Evolutionary conservation across 1,140 invertebrate genomes (phyloP), one percentile per base, ranked within the genome.

Genomic region (Myzus persicae): DNA sequence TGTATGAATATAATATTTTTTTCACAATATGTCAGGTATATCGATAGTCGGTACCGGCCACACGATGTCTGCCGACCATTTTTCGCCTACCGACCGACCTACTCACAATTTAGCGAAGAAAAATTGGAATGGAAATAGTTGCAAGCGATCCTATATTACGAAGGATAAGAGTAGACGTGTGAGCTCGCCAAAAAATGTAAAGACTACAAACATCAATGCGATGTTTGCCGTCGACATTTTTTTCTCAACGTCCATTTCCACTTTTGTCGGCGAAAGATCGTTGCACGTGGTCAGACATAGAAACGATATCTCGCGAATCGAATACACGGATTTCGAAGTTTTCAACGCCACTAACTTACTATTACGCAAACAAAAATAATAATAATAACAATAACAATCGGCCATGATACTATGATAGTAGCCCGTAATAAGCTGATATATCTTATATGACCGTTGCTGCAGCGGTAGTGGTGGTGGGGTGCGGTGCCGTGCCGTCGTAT

Each of bases 301-400:
- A 67, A n/a, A n/a, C 2, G 5, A n/a, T n/a, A 14, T 18, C 59
- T n/a, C 59, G n/a, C n/a, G 14, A 4, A 8, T 76, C n/a, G n/a
- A 11, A 18, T 31, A 6, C 14, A 76, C 59, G 31, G n/a, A 76
- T 76, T 36, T n/a, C n/a, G 59, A 67, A 67, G 9, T 67, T 4
- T 67, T n/a, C 26, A 67, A 6, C 14, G 59, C 5, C 59, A 14
- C 31, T n/a, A 76, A 76, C 59, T 76, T 76, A 24, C 48, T 22
- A 6, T n/a, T n/a, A 31, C 59, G 14, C n/a, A 76, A 76, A 76
- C 14, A 5, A 76, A 76, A 76, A n/a, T 76, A 76, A 76, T 76
- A 76, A n/a, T 76, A 76, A 76, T 76, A 76, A 76, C 31, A 76
- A 76, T n/a, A 67, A 76, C n/a, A 76, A n/a, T 76, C 59, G 59